Evolutionary conservation across 2,797 vertebrate genomes (phyloP).

Genomic region (Pipistrellus pygmaeus): DNA sequence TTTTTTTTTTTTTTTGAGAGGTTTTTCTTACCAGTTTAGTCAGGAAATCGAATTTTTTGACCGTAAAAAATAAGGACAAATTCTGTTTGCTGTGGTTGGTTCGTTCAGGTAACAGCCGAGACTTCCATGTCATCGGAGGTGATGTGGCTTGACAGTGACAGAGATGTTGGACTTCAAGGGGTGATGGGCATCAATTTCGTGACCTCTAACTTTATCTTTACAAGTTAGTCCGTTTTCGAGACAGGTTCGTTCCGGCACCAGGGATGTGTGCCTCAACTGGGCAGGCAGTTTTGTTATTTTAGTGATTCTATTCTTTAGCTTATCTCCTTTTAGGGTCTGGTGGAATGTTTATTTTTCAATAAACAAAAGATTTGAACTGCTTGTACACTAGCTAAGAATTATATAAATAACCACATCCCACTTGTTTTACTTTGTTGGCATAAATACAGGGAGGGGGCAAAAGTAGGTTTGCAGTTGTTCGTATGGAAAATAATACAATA

Average conservation of each 20-base stretch:
- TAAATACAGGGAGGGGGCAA: not conserved
- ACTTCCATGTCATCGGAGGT: not conserved
- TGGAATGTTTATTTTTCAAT: constrained; percentile 23
- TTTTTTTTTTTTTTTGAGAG: constrained; percentile 43
- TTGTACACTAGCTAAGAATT: constrained; percentile 45
- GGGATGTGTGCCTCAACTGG: not conserved
- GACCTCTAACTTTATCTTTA: not conserved
- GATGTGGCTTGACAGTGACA: not conserved
- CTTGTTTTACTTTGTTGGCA: not conserved
- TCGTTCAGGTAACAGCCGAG: not conserved
- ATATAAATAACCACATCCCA: not conserved
- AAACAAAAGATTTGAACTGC: constrained; percentile 18
- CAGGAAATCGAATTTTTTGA: constrained; percentile 36
- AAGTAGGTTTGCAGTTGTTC: not conserved
- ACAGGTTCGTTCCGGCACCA: not conserved
- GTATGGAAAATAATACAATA: not conserved
- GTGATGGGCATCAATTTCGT: not conserved
- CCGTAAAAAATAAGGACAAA: not conserved
- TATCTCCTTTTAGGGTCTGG: not conserved
- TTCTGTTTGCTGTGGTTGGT: not conserved
- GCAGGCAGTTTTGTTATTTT: not conserved
- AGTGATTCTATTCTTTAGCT: not conserved
- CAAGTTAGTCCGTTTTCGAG: not conserved
- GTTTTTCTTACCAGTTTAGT: constrained; percentile 3
- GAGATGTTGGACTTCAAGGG: not conserved